phyloP scores from a whole-genome alignment of 1,140 invertebrate genomes.

The Rhynchophorus ferrugineus region DNA sequence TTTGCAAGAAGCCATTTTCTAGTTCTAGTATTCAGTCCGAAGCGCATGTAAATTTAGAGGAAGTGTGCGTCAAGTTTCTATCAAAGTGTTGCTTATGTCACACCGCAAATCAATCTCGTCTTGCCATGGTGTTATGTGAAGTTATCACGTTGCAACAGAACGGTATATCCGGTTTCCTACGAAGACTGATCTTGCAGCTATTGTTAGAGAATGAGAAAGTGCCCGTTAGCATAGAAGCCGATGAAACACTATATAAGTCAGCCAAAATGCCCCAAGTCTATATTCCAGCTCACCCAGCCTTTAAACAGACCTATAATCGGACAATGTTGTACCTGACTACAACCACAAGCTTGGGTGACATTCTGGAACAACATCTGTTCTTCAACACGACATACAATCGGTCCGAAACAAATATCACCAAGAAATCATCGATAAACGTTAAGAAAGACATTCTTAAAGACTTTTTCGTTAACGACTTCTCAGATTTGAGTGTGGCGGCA shows the following conservation, averaged over 20 bases:
- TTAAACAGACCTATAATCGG: slow-evolving; percentile 46
- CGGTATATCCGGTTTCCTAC: slow-evolving; percentile 77
- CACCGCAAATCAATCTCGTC: slow-evolving; percentile 70
- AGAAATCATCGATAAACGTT: slow-evolving; percentile 13
- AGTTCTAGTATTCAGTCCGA: slow-evolving; percentile 45
- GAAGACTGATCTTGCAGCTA: slow-evolving; percentile 75
- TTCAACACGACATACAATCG: slow-evolving; percentile 37
- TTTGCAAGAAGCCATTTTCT: slow-evolving; percentile 52
- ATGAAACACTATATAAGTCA: slow-evolving; percentile 38
- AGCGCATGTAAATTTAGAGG: slow-evolving; percentile 58
- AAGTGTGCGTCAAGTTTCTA: slow-evolving; percentile 66
- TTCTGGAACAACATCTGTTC: slow-evolving; percentile 45
- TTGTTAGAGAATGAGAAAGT: slow-evolving; percentile 80
- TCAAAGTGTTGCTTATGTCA: slow-evolving; percentile 77
- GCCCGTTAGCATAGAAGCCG: slow-evolving; percentile 46
- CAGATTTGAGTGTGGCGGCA: slow-evolving; percentile 66
- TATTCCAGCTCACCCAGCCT: slow-evolving; percentile 35
- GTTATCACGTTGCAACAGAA: slow-evolving; percentile 61
- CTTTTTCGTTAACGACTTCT: slow-evolving; percentile 42
- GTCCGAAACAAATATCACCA: slow-evolving; percentile 20
- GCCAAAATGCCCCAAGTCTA: slow-evolving; percentile 39
- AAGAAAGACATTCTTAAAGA: slow-evolving; percentile 33
- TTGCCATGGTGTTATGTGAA: slow-evolving; percentile 70
- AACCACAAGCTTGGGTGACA: slow-evolving; percentile 54
- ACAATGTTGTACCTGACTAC: slow-evolving; percentile 65